Evolutionary conservation across 2,797 vertebrate species (phyloP).

Genomic region (Distichodus sexfasciatus): DNA sequence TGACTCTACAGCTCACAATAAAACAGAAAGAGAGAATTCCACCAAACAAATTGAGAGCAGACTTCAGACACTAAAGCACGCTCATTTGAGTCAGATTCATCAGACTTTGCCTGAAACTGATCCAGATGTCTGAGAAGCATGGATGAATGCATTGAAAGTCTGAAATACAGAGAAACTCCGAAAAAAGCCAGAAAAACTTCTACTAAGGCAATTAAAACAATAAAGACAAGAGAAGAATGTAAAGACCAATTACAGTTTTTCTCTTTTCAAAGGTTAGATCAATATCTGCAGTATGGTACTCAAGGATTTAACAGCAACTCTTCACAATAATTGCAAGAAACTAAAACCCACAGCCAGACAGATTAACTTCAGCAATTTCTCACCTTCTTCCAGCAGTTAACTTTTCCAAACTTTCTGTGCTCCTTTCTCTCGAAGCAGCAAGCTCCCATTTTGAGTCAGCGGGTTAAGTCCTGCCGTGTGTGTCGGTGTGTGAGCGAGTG

Average conservation of each 20-base stretch:
- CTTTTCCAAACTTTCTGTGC: conserved; percentile 71
- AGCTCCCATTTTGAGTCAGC: conserved; percentile 73
- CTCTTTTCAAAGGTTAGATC: too few species aligned
- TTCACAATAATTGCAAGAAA: background rate
- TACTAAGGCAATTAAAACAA: background rate
- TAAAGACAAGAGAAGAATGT: conserved; percentile 5
- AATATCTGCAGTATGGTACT: too few species aligned
- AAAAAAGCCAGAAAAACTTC: background rate
- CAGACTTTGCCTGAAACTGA: background rate
- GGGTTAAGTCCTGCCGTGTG: conserved; percentile 50
- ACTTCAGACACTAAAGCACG: background rate
- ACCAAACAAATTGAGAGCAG: background rate
- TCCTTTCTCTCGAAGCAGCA: conserved; percentile 78
- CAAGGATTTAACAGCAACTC: background rate
- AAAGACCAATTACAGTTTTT: too few species aligned
- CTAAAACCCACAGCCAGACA: background rate
- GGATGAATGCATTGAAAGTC: background rate
- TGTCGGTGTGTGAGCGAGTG: conserved; percentile 6
- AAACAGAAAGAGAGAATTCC: background rate
- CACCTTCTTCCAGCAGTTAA: conserved; percentile 78
- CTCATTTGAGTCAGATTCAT: background rate
- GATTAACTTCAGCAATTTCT: conserved; percentile 36
- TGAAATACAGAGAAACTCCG: background rate
- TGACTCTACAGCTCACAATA: background rate
- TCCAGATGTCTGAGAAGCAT: background rate